Percentiles rank a stretch among this genome's conserved stretches.
These are phyloP conservation scores for Drosophila watanabei DNA, from an alignment of 1,140 invertebrate genomes.

Conservation along the genomic window DNA sequence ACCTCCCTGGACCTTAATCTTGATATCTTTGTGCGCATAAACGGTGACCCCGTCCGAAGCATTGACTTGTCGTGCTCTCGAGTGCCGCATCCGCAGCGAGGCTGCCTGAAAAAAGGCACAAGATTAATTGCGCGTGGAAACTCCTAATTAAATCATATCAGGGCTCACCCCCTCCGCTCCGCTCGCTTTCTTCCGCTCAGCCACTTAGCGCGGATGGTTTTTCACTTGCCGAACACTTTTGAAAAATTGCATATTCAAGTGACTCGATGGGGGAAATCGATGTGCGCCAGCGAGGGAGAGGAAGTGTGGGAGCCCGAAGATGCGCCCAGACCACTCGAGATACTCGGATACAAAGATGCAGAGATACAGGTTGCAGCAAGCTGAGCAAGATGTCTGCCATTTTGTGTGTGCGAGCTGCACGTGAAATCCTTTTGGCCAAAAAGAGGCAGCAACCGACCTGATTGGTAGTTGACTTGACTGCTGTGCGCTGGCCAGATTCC, in stretches of 20 bases:
- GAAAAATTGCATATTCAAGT: slow-evolving; percentile 82
- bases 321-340: slow-evolving; percentile 6
- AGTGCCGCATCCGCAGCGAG: slow-evolving; percentile 44
- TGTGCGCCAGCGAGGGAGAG: slow-evolving; percentile 1
- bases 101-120: slow-evolving; percentile 41
- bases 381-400: slow-evolving; percentile 76
- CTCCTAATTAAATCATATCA: slow-evolving; percentile 82
- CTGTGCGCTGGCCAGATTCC: slow-evolving; percentile 70
- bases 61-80: slow-evolving; percentile 1
- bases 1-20: too few species aligned
- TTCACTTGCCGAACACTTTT: slow-evolving; percentile 64
- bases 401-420: slow-evolving; percentile 65
- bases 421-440: slow-evolving; percentile 78
- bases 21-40: slow-evolving; percentile 18
- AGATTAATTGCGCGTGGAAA: slow-evolving; percentile 81
- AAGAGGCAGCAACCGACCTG: slow-evolving; percentile 76
- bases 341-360: slow-evolving; percentile 4
- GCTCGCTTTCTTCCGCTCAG: slow-evolving; percentile 5
- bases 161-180: slow-evolving; percentile 18
- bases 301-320: neutral
- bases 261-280: slow-evolving; percentile 64
- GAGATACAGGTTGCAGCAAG: slow-evolving; percentile 61
- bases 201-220: slow-evolving; percentile 68
- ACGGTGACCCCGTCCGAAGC: slow-evolving; percentile 3
- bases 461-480: slow-evolving; percentile 80